Conservation (phyloP, 2,797 vertebrate genomes). For the Denticeps clupeoides region DNA sequence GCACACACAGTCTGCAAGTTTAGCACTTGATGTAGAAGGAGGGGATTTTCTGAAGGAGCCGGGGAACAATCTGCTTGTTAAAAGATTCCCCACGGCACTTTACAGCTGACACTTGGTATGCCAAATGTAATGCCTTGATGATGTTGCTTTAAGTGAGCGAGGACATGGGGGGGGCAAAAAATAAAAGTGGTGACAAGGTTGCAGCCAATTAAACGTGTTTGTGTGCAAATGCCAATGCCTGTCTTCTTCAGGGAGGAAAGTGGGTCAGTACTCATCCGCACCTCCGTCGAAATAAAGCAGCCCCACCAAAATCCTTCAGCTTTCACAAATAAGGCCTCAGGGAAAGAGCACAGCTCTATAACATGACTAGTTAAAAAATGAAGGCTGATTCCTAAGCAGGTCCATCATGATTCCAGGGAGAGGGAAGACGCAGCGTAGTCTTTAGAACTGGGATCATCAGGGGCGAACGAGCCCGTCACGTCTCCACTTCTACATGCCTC, state of each 20-base stretch:
- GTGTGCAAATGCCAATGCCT: constrained; percentile 28
- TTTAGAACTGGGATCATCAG: too few relatives aligned
- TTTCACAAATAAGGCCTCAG: constrained; percentile 2
- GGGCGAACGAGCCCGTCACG: too few relatives aligned
- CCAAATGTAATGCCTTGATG: constrained; percentile 37
- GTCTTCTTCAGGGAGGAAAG: constrained; percentile 39
- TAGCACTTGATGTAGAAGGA: too few relatives aligned
- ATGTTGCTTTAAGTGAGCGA: constrained; percentile 30
- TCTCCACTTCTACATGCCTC: too few relatives aligned
- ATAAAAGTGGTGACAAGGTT: constrained; percentile 39
- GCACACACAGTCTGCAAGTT: too few relatives aligned
- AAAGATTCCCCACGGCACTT: constrained; percentile 12
- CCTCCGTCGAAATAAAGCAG: constrained; percentile 19
- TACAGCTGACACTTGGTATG: constrained; percentile 25
- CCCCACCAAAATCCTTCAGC: constrained; percentile 15
- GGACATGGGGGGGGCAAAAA: constrained; percentile 35
- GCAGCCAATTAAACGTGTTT: constrained; percentile 48
- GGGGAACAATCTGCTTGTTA: constrained; percentile 14
- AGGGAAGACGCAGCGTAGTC: neutral
- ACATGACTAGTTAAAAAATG: too few relatives aligned
- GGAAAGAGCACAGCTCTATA: too few relatives aligned
- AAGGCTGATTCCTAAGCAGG: too few relatives aligned
- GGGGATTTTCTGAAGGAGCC: too few relatives aligned
- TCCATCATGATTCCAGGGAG: too few relatives aligned
- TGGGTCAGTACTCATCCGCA: constrained; percentile 37